Conservation (phyloP, 2,797 vertebrate species). For the Oryzias dopingdopingensis region DNA sequence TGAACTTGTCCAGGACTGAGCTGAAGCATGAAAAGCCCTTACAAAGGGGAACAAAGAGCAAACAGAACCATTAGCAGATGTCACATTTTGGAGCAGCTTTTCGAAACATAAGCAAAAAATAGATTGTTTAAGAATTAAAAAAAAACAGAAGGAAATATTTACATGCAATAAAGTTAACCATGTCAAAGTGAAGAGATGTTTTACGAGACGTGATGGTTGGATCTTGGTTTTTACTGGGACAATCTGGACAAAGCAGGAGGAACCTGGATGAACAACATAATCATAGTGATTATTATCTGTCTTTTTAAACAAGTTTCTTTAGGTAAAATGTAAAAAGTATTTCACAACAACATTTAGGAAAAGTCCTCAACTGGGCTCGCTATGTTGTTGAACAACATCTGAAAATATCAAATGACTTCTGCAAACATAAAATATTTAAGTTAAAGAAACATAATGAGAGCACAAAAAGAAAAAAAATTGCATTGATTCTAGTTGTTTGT, state of each 20-base stretch:
- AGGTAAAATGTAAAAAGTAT: not conserved
- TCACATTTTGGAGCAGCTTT: not conserved
- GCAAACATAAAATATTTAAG: too few relatives aligned
- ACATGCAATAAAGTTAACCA: slow-evolving; percentile 34
- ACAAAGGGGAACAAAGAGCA: slow-evolving; percentile 29
- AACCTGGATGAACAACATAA: too few relatives aligned
- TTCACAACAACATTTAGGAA: too few relatives aligned
- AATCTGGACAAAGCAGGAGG: too few relatives aligned
- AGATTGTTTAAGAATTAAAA: not conserved
- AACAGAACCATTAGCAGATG: slow-evolving; percentile 5
- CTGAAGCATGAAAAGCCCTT: slow-evolving; percentile 57
- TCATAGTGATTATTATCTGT: too few relatives aligned
- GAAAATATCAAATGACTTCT: too few relatives aligned
- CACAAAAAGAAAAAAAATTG: too few relatives aligned
- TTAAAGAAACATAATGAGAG: too few relatives aligned
- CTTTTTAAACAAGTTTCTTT: not conserved
- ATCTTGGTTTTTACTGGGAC: not conserved
- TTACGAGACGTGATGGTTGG: slow-evolving; percentile 1
- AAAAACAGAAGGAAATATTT: slow-evolving; percentile 20
- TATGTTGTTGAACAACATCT: too few relatives aligned
- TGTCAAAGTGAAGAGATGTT: slow-evolving; percentile 11
- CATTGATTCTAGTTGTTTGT: too few relatives aligned
- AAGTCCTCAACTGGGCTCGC: too few relatives aligned
- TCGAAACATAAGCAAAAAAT: not conserved
- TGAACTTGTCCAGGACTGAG: slow-evolving; percentile 27